Base-by-base conservation (phyloP, 2,113 vertebrate species). In the Neoarius graeffei region DNA sequence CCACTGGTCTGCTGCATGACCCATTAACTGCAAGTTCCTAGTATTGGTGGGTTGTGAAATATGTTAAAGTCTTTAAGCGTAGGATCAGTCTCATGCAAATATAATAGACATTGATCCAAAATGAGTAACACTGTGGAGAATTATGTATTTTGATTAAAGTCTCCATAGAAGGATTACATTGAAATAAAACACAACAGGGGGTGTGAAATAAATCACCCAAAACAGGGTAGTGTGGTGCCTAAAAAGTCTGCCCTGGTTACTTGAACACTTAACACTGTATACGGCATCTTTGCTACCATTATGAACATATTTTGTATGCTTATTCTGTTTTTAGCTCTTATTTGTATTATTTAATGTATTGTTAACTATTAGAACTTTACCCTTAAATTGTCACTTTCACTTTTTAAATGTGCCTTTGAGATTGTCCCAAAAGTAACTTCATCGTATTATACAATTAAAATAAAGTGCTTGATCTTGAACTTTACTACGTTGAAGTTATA, bases 11-110 rank as follows among this genome's bases (percentile, higher is more conserved):
- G 42, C 23, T 15, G 20, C 35, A 27, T 77, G 30, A 50, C 67
- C 67, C 2, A 89, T 81, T 86, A 92, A 87, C 90, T 89, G 30
- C 67, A 62, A 60, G 59, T 60, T 35, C 17, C 77, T 82, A 27
- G 48, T 27, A 59, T 42, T 66, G 74, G 50, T 0, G 52, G 56
- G 42, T 56, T 57, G 27, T 54, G 66, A 69, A 48, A 48, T 48
- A 23, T 74, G 13, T 35, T 48, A 7, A 59, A 25, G n/a, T 57
- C 42, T 10, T 66, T 48, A 4, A 60, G 42, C 20, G 50, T 19
- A 56, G 48, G 83, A 9, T 9, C 23, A 27, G 2, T 17, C 56
- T 27, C 11, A 35, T 35, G 13, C 48, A 52, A 25, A 79, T n/a
- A 54, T n/a, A 77, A n/a, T 77, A 77, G 5, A 14, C 13, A 15